Evolutionary conservation across 2,888 invertebrate genomes (phyloP), one percentile per base, ranked within the genome.

Genomic region (Amaurobius ferox): DNA sequence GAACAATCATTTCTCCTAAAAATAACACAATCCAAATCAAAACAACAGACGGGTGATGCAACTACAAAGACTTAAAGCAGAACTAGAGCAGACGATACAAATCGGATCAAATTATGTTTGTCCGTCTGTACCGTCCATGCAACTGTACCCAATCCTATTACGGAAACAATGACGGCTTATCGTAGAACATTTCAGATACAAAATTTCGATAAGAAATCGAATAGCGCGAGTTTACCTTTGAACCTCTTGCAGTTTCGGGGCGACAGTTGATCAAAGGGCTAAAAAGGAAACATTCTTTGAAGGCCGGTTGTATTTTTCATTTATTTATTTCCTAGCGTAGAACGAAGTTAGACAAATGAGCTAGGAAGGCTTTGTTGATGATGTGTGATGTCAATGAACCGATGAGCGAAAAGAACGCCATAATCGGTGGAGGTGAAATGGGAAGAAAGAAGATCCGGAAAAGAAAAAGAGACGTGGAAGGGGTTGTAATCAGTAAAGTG

Each of bases 391-490:
- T 55, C 55, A 55, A 55, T 55, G 55, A 55, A 55, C 55, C 55
- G 55, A 35, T 35, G 9, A 19, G 23, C 5, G 2, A 44, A 35
- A 11, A 16, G 55, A 55, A 23, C 55, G 11, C 2, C 55, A 5
- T 3, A 55, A 55, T 55, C 55, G 55, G 23, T 16, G 55, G 23
- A 55, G 55, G 23, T 55, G 5, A 55, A 55, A n/a, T n/a, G n/a
- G n/a, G n/a, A n/a, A 55, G 55, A 23, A 55, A 11, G 55, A 55
- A 55, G 55, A 23, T 55, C 55, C 55, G 55, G 55, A 55, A 55
- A 2, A 16, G 2, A 44, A 35, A 44, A 16, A 16, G 6, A 2
- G 2, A 44, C 2, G 16, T 44, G 16, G 44, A 44, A 44, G 16
- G 16, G 35, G 9, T n/a, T n/a, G n/a, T n/a, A n/a, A n/a, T n/a